Conservation (phyloP, 2,797 vertebrate genomes). For the Tauraco hartlaubi region DNA sequence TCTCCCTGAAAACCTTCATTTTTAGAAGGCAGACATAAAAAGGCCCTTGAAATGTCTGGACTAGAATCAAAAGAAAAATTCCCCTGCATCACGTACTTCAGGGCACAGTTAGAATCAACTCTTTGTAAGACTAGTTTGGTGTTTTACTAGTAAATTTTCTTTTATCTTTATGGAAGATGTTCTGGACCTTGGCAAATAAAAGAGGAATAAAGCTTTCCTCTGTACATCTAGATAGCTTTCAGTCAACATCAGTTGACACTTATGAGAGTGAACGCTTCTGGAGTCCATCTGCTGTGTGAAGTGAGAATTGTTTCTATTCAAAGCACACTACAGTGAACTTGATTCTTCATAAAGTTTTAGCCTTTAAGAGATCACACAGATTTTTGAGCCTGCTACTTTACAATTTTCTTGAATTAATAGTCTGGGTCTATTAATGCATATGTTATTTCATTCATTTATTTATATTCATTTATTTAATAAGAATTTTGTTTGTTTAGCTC, state of each 20-base stretch:
- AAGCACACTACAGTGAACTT: background rate
- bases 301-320: background rate
- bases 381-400: background rate
- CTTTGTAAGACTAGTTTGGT: background rate
- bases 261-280: background rate
- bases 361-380: background rate
- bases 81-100: background rate
- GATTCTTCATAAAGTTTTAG: background rate
- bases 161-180: background rate
- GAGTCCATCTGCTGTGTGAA: background rate
- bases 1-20: conserved; percentile 5
- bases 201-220: background rate
- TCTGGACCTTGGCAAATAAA: background rate
- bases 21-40: conserved; percentile 33
- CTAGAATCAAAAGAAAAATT: conserved; percentile 49
- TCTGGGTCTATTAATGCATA: background rate
- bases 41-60: conserved; percentile 16
- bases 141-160: background rate
- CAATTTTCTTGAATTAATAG: background rate
- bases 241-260: background rate
- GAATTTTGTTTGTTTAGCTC: background rate
- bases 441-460: background rate
- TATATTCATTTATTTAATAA: background rate
- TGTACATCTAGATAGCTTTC: background rate
- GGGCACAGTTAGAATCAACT: background rate